Evolutionary conservation across 2,888 invertebrate genomes (phyloP).

Genomic region (Hypena proboscidalis): DNA sequence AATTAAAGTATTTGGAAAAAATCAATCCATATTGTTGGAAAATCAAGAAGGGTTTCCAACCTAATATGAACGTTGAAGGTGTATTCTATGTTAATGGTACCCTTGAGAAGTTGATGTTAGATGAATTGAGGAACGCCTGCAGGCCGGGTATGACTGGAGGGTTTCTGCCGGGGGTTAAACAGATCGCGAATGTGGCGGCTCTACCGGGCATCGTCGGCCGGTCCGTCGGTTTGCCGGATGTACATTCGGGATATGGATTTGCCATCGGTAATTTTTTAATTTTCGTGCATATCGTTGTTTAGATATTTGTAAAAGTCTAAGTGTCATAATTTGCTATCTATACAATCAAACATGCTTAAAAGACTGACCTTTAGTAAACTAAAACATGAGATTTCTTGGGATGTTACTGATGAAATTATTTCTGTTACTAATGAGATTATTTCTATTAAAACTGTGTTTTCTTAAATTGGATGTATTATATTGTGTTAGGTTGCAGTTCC

Average conservation of each 20-base stretch:
- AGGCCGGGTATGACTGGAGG: constrained; percentile 96
- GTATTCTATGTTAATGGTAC: constrained; percentile 97
- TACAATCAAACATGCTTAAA: no score
- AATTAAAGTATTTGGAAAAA: constrained; percentile 96
- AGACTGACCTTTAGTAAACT: no score
- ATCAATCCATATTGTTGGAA: constrained; percentile 93
- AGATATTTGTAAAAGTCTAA: no score
- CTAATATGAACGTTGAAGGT: constrained; percentile 99
- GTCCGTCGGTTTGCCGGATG: constrained; percentile 97
- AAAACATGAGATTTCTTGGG: no score
- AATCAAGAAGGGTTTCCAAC: constrained; percentile 99
- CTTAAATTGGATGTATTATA: no score
- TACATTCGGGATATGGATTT: constrained; percentile 99
- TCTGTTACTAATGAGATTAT: no score
- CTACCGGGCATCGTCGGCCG: constrained; percentile 97
- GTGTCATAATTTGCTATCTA: no score
- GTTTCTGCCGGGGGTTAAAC: constrained; percentile 99
- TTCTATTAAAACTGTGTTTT: no score
- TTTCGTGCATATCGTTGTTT: no score
- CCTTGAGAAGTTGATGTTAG: constrained; percentile 98
- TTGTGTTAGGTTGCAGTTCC: no score
- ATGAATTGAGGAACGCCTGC: constrained; percentile 96
- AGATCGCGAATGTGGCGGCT: constrained; percentile 99
- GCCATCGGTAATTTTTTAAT: constrained; percentile 91
- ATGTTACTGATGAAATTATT: no score